Percentiles rank a stretch among this genome's conserved stretches.
Conservation (phyloP, 2,797 vertebrate species). For the Danio choprae region DNA sequence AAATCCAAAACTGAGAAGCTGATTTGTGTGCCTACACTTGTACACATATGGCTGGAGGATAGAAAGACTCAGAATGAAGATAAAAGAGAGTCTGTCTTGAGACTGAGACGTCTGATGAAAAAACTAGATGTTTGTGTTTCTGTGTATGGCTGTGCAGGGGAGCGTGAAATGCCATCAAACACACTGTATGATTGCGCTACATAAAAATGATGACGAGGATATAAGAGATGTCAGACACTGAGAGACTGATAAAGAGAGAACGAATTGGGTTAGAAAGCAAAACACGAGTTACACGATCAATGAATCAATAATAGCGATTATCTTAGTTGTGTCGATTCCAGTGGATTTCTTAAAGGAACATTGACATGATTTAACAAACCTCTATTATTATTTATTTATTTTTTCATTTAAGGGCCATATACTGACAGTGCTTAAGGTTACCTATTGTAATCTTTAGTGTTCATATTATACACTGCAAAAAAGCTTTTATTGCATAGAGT, state of each 20-base stretch:
- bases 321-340: slow-evolving; percentile 33
- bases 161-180: neutral
- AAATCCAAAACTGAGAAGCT: too few relatives aligned
- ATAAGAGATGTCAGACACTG: neutral
- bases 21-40: neutral
- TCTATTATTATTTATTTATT: too few relatives aligned
- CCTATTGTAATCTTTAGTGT: too few relatives aligned
- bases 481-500: too few relatives aligned
- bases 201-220: neutral
- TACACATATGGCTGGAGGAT: neutral
- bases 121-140: neutral
- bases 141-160: neutral
- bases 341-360: slow-evolving; percentile 42
- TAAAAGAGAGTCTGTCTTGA: neutral
- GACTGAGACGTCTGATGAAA: slow-evolving; percentile 11
- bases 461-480: too few relatives aligned
- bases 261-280: slow-evolving; percentile 20
- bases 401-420: too few relatives aligned
- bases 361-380: too few relatives aligned
- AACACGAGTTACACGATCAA: slow-evolving; percentile 29
- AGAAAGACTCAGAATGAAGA: neutral
- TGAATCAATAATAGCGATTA: slow-evolving; percentile 30
- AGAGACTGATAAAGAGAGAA: slow-evolving; percentile 8
- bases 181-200: neutral
- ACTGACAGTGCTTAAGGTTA: too few relatives aligned